Evolutionary conservation across 1,140 invertebrate genomes (phyloP).

Genomic region (Glomeris maerens): DNA sequence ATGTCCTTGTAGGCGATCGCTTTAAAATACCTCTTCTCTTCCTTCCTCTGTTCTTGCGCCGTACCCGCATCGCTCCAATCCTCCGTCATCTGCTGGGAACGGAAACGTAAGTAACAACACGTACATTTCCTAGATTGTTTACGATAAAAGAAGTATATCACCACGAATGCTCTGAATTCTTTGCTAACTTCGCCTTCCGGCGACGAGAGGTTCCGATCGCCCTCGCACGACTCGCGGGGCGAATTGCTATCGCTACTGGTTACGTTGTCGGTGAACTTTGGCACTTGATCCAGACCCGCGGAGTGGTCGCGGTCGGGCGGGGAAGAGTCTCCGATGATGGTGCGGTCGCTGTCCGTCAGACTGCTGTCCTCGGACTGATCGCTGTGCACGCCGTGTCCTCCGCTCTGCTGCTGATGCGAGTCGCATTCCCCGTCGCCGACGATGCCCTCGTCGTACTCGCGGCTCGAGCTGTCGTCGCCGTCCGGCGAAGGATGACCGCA

Average conservation of each 20-base stretch:
- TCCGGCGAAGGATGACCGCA: no score
- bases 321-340: conserved; percentile 14
- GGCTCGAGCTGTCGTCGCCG: no score
- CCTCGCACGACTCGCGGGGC: conserved; percentile 19
- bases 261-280: conserved; percentile 40
- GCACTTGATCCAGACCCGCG: conserved; percentile 32
- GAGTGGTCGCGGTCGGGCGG: conserved; percentile 8
- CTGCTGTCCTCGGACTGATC: conserved; percentile 58
- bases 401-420: conserved; percentile 6
- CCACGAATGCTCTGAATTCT: no score
- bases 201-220: conserved; percentile 23
- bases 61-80: conserved; percentile 20
- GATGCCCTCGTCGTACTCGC: conserved; percentile 25
- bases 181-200: conserved; percentile 20
- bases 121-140: conserved; percentile 2
- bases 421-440: conserved; percentile 19
- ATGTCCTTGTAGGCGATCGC: conserved; percentile 22
- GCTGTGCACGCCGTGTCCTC: conserved; percentile 40
- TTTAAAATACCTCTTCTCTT: conserved; percentile 25
- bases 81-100: no score
- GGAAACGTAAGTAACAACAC: conserved; percentile 7
- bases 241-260: conserved; percentile 34
- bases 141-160: conserved; percentile 2
- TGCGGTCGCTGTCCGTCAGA: conserved; percentile 53
- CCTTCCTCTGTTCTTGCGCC: conserved; percentile 3